Conservation (phyloP, 2,888 invertebrate genomes). For the Acanthopleura granulata region DNA sequence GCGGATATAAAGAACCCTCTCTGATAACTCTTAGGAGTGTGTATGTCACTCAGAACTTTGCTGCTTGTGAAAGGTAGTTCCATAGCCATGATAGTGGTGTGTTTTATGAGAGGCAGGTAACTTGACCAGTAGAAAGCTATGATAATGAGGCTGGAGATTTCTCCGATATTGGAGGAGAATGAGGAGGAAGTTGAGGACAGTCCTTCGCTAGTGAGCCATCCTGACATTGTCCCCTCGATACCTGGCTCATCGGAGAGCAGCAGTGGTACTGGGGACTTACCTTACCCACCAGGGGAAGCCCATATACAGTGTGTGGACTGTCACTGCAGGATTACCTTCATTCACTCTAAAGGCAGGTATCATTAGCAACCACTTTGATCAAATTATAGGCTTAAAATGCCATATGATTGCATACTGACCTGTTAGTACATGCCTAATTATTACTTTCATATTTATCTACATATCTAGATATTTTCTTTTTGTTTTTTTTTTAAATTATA, state of each 20-base stretch:
- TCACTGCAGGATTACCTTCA: constrained; percentile 27
- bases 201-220: neutral
- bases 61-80: too few species aligned
- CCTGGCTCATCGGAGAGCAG: constrained; percentile 1
- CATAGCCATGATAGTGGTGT: too few species aligned
- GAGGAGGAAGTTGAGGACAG: neutral
- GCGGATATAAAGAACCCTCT: too few species aligned
- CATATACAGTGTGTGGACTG: constrained; percentile 27
- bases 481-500: too few species aligned
- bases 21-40: too few species aligned
- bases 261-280: neutral
- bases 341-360: constrained; percentile 29
- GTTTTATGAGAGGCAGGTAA: too few species aligned
- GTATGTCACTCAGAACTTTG: too few species aligned
- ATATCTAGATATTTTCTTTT: too few species aligned
- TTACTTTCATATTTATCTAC: too few species aligned
- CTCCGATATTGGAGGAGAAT: constrained; percentile 10
- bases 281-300: neutral
- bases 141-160: constrained; percentile 13
- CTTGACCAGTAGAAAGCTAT: neutral
- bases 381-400: too few species aligned
- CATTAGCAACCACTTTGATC: neutral
- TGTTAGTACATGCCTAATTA: too few species aligned
- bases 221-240: neutral
- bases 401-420: too few species aligned